These are phyloP conservation scores for Pituophis catenifer DNA, from an alignment of 2,113 vertebrate genomes.

Conservation along the genomic window DNA sequence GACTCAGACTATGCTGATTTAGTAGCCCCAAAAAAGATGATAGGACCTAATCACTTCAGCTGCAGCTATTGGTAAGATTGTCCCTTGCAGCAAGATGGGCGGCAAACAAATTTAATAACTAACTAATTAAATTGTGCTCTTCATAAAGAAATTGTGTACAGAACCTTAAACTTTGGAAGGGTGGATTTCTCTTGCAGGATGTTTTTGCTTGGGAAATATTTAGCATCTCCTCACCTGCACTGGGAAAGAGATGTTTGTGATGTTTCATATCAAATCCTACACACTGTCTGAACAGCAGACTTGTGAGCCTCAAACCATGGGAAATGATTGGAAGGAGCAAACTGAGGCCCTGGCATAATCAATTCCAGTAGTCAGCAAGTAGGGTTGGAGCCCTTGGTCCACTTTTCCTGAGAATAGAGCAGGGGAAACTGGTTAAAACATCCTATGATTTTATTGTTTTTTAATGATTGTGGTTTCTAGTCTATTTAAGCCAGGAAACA, in stretches of 20 bases:
- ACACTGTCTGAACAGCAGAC: background rate
- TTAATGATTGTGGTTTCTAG: background rate
- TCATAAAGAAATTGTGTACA: background rate
- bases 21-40: background rate
- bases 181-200: background rate
- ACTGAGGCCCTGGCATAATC: background rate
- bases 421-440: background rate
- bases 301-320: background rate
- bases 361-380: background rate
- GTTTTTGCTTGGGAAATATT: background rate
- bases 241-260: background rate
- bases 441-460: background rate
- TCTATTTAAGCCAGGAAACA: background rate
- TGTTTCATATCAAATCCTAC: background rate
- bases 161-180: background rate
- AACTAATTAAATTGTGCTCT: background rate
- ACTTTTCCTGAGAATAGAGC: background rate
- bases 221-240: background rate
- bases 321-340: background rate
- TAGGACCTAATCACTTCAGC: background rate
- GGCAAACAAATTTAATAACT: background rate
- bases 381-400: background rate
- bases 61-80: background rate
- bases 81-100: background rate
- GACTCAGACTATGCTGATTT: background rate